phyloP scores from a whole-genome alignment of 2,113 vertebrate species.

The Athene noctua region DNA sequence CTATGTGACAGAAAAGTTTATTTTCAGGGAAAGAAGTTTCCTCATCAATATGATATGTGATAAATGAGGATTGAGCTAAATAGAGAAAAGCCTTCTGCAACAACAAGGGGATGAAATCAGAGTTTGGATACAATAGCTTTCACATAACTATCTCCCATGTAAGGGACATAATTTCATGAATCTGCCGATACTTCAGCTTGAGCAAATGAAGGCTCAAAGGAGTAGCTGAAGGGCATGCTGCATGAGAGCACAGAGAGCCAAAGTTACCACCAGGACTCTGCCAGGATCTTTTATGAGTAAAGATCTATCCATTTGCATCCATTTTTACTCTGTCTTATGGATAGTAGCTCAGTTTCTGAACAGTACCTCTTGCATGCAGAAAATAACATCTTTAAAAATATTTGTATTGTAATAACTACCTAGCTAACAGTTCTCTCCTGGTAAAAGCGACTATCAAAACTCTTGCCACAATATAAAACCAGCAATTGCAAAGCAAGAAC shows the following conservation, averaged over 20 bases:
- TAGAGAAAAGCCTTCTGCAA: background rate
- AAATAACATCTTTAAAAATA: background rate
- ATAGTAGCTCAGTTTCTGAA: background rate
- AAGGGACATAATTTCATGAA: background rate
- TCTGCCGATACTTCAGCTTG: background rate
- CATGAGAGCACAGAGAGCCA: background rate
- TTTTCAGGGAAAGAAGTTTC: background rate
- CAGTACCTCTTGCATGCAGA: background rate
- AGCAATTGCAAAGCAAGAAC: background rate
- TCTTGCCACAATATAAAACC: background rate
- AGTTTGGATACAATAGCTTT: background rate
- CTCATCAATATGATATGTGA: background rate
- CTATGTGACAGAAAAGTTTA: background rate
- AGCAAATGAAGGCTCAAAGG: background rate
- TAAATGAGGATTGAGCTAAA: background rate
- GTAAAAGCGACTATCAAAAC: background rate
- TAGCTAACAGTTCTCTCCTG: background rate
- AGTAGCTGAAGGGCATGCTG: background rate
- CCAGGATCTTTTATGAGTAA: background rate
- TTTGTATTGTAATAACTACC: background rate
- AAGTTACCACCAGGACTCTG: background rate
- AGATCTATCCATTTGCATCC: background rate
- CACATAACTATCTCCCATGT: background rate
- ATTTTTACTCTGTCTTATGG: background rate
- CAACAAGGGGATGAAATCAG: background rate